These are phyloP conservation scores for Microcebus ravelobensis DNA, from an alignment of 2,113 vertebrate genomes.

Conservation along the genomic window DNA sequence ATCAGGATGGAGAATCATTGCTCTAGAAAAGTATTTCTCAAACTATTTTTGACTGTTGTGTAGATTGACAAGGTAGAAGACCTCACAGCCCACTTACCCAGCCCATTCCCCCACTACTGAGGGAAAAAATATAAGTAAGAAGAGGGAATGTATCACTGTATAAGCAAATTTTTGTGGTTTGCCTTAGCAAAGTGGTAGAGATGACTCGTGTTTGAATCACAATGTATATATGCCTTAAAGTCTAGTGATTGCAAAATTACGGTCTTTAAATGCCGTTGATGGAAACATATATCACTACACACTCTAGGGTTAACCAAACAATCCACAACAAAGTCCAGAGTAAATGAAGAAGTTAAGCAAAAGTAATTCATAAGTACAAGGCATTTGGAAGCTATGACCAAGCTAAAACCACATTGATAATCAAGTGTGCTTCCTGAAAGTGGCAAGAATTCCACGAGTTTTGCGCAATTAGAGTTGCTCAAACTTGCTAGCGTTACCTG, in stretches of 20 bases:
- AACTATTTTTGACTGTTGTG: background rate
- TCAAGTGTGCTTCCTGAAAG: constrained; percentile 45
- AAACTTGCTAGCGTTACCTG: background rate
- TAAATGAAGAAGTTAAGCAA: constrained; percentile 51
- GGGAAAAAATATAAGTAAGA: background rate
- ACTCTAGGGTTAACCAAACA: constrained; percentile 63
- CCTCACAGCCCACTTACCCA: background rate
- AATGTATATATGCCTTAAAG: constrained; percentile 55
- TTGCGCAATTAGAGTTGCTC: background rate
- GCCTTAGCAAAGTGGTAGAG: constrained; percentile 43
- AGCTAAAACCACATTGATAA: constrained; percentile 16
- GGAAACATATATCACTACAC: constrained; percentile 57
- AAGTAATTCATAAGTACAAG: constrained; percentile 49
- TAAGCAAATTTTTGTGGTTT: constrained; percentile 72
- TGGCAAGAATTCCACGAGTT: background rate
- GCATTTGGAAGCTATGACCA: constrained; percentile 28
- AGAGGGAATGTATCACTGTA: constrained; percentile 15
- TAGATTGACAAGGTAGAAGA: background rate
- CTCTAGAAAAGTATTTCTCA: constrained; percentile 23
- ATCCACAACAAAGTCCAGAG: constrained; percentile 67
- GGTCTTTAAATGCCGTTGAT: constrained; percentile 29
- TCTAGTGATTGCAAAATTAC: constrained; percentile 65
- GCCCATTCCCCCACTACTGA: background rate
- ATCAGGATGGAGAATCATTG: background rate
- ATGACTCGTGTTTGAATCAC: constrained; percentile 50